Evolutionary conservation across 2,797 vertebrate species (phyloP), one percentile per base, ranked within the genome.

Genomic region (Melopsittacus undulatus): DNA sequence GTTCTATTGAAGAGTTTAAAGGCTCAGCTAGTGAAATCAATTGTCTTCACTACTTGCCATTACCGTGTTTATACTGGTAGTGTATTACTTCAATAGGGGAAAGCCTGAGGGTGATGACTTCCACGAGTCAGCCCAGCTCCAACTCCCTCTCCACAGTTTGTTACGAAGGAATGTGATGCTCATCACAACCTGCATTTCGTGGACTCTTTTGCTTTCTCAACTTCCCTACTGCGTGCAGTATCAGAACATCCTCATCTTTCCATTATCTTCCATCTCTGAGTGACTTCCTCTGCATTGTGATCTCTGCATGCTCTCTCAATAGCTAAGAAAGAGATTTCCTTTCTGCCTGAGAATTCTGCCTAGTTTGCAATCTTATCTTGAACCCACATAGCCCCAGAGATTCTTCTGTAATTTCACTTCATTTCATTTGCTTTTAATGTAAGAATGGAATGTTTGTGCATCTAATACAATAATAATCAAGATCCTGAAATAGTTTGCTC

Each of bases 51-150:
- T 62, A 36, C 3, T 79, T 75, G 45, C 34, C 64, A 12, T n/a
- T 85, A 18, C 7, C 2, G 2, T 17, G 5, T 46, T 68, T 82
- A 29, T 72, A 27, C 22, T 34, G 9, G 19, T 24, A 49, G 12
- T 10, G 3, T 59, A 34, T 46, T 42, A 46, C 22, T 56, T 73
- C 10, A 3, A 8, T 1, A 30, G 9, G 22, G 24, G 45, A 68
- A 72, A 62, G 54, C 4, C 3, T 42, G 23, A 74, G 29, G 13
- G n/a, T 1, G 1, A 12, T 57, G 78, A 27, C 8, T 83, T 32
- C 42, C 1, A 24, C 22, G 10, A 57, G 22, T 1, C 19, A 8
- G 10, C 5, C 9, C 6, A 5, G 2, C 5, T 11, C 13, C 11
- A 9, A 23, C 6, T 20, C 42, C 4, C 11, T 27, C 13, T 23